A percentile compares a stretch with the other conserved stretches of the same genome.
phyloP scores from a whole-genome alignment of 2,797 vertebrate species.

The Tapirus indicus region DNA sequence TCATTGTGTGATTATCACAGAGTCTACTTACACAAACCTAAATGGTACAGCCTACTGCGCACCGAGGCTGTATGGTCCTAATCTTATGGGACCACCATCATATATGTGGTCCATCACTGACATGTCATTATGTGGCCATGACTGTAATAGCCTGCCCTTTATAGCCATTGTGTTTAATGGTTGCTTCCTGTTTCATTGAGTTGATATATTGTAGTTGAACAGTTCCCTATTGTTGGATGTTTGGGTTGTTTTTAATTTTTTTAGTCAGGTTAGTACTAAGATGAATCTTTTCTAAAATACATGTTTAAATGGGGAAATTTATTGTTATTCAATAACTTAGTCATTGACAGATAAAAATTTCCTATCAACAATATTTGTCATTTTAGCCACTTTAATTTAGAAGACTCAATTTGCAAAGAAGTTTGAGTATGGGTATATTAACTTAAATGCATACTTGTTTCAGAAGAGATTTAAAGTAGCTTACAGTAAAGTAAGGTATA shows the following conservation, averaged over 20 bases:
- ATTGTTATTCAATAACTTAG: constrained; percentile 32
- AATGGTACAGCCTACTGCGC: no score
- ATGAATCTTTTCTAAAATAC: constrained; percentile 43
- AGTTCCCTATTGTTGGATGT: neutral
- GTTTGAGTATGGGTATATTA: constrained; percentile 43
- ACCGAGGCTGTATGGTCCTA: no score
- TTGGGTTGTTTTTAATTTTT: constrained; percentile 19
- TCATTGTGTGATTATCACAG: no score
- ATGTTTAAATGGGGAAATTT: constrained; percentile 23
- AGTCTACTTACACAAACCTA: no score
- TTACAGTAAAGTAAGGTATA: constrained; percentile 34
- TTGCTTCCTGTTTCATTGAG: neutral
- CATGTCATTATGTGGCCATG: no score
- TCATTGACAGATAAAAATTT: neutral
- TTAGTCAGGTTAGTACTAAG: neutral
- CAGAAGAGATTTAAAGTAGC: constrained; percentile 39
- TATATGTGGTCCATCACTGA: no score
- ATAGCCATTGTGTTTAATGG: neutral
- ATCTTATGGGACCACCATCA: no score
- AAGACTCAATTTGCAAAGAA: constrained; percentile 30
- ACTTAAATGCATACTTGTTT: constrained; percentile 34
- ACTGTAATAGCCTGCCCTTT: neutral
- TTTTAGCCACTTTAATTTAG: constrained; percentile 43
- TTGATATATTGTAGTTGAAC: neutral
- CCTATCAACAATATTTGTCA: constrained; percentile 13